Conservation (phyloP, 2,888 invertebrate species). For the Thereva unica region DNA sequence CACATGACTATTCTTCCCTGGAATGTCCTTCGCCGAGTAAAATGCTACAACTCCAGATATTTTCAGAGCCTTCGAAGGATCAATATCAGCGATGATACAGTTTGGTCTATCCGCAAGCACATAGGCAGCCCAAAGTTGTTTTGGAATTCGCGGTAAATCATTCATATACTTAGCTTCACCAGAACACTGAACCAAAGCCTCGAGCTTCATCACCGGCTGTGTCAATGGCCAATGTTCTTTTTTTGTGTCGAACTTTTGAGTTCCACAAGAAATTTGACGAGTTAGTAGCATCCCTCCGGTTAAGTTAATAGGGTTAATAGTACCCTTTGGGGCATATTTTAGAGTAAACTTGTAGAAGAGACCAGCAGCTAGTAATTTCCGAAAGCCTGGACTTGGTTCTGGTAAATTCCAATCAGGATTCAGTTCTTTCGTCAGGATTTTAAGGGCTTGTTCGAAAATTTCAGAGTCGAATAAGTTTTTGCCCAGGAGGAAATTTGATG, state of each 20-base stretch:
- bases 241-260: conserved; percentile 69
- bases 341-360: conserved; percentile 73
- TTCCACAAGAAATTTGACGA: conserved; percentile 66
- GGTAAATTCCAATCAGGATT: conserved; percentile 65
- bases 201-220: conserved; percentile 71
- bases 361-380: conserved; percentile 68
- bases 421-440: conserved; percentile 63
- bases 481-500: conserved; percentile 55
- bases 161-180: conserved; percentile 69
- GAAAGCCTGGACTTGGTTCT: conserved; percentile 67
- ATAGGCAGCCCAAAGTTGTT: conserved; percentile 59
- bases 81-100: conserved; percentile 59
- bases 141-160: conserved; percentile 62
- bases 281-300: conserved; percentile 64
- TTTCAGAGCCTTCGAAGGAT: conserved; percentile 61
- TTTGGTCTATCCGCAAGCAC: conserved; percentile 33
- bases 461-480: conserved; percentile 57
- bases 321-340: conserved; percentile 61
- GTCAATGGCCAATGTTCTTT: conserved; percentile 71
- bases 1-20: conserved; percentile 65
- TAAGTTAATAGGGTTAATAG: conserved; percentile 58
- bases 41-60: conserved; percentile 66
- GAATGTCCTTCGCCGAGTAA: conserved; percentile 66
- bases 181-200: conserved; percentile 63
- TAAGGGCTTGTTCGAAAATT: conserved; percentile 60